Conservation (phyloP, 2,888 invertebrate genomes). For the Agrenia bidenticulata region DNA sequence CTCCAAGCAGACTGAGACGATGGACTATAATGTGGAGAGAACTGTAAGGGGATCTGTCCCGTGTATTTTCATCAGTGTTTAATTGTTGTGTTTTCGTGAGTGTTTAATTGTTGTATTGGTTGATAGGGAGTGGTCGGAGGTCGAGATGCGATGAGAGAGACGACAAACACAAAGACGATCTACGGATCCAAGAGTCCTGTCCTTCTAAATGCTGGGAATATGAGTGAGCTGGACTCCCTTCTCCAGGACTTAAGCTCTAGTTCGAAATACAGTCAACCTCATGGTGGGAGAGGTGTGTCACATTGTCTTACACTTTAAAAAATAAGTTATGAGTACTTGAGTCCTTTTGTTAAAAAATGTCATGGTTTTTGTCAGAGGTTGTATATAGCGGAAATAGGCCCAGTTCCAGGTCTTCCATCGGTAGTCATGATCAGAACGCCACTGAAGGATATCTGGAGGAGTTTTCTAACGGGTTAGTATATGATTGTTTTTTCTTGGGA, state of each 20-base stretch:
- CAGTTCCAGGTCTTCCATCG: slow-evolving; percentile 50
- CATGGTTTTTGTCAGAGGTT: slow-evolving; percentile 46
- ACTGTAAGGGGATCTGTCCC: slow-evolving; percentile 44
- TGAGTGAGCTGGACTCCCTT: slow-evolving; percentile 83
- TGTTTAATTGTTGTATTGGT: slow-evolving; percentile 51
- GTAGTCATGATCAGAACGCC: slow-evolving; percentile 57
- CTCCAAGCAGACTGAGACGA: slow-evolving; percentile 50
- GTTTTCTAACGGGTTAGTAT: slow-evolving; percentile 74
- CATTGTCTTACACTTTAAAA: background rate
- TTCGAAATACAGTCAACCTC: slow-evolving; percentile 45
- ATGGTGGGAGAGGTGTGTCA: background rate
- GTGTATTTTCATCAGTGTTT: slow-evolving; percentile 12
- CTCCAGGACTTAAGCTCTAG: slow-evolving; percentile 78
- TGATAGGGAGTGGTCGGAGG: slow-evolving; percentile 68
- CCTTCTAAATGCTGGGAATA: slow-evolving; percentile 51
- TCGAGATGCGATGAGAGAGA: slow-evolving; percentile 59
- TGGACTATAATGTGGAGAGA: slow-evolving; percentile 53
- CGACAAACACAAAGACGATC: slow-evolving; percentile 55
- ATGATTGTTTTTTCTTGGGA: too few relatives aligned
- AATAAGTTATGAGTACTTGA: too few relatives aligned
- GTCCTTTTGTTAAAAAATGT: too few relatives aligned
- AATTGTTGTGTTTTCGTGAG: background rate
- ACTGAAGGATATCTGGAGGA: slow-evolving; percentile 86
- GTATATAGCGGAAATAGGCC: slow-evolving; percentile 52
- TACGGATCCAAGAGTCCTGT: slow-evolving; percentile 53